Evolutionary conservation across 2,888 invertebrate genomes (phyloP), one percentile per base, ranked within the genome.

Genomic region (Sycophila texana): DNA sequence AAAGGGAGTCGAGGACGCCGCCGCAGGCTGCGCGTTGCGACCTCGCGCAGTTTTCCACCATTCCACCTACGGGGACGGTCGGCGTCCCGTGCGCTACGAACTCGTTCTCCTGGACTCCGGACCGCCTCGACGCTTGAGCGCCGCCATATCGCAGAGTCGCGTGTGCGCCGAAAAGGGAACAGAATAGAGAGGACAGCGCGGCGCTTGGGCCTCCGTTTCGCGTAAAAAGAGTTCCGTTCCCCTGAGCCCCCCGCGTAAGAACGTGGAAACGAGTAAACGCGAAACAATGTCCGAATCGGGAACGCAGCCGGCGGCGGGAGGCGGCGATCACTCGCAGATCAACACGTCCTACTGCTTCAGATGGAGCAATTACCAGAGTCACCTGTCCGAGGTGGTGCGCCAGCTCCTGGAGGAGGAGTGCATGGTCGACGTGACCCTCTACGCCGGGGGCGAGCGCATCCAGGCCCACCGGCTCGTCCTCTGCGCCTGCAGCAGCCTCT

Each of bases 371-470:
- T 90, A 91, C 83, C 88, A 90, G 57, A 86, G 83, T 81, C 88
- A 91, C 78, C 83, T 91, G 55, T 87, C 89, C 58, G 87, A 87
- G 74, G 87, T 91, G 53, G 88, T 90, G 74, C 85, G 88, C 30
- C 89, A 91, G 76, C 85, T 91, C 13, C 82, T 91, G 13, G 88
- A 88, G 16, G 88, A 91, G 66, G 88, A 90, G 80, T 90, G 88
- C 26, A 90, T 92, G 89, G 91, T 91, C 80, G 92, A 92, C 82
- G 91, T 91, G 53, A 91, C 91, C 18, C 85, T 92, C 55, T 89
- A 90, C 47, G 91, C 90, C 74, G 91, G 87, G 57, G 91, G 91
- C 47, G 88, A 90, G 80, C 90, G 89, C 68, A 89, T 90, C 82
- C 88, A 87, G 53, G 92, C 92, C 5, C 92, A 92, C 85, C 90